Evolutionary conservation across 2,888 invertebrate genomes (phyloP), one percentile per base, ranked within the genome.

Genomic region (Dicyrtomina minuta): DNA sequence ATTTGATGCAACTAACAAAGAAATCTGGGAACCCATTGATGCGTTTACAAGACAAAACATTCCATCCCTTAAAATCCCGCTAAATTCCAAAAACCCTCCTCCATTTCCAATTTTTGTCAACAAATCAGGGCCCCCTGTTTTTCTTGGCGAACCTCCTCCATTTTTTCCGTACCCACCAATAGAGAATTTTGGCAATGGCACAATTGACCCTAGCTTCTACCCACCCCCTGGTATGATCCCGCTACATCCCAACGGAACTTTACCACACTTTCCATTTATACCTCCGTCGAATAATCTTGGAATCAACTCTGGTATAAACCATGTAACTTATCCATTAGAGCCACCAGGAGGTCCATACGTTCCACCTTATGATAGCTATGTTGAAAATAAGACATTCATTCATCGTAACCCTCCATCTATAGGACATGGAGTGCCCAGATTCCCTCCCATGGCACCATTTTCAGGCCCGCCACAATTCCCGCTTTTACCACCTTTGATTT

Each of bases 101-200:
- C 93, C 93, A 84, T 93, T 93, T 89, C 93, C 93, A 81, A 89
- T 93, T 83, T 92, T 91, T 84, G 88, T 93, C 83, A 86, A 87
- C 82, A 91, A 92, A 81, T 87, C 89, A 81, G 93, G 92, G 80
- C 93, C 93, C 81, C 86, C 93, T 83, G 89, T 91, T 85, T 89
- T 93, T 87, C 87, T 93, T 84, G 86, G 87, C 80, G 88, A 89
- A 86, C 85, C 88, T 85, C 86, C 89, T 24, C 78, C 77, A n/a
- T 77, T 76, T 85, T 85, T 88, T 85, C 86, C 87, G 85, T 84
- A 86, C 82, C 88, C 86, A 84, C 86, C 87, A 83, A 75, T 75
- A 6, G 74, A 73, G 26, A 74, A 73, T 10, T 65, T 66, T 24
- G 66, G 72, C 0, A 78, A 77, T 72, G 74, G 74, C 24, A 68